phyloP scores from a whole-genome alignment of 1,140 invertebrate genomes.

The Cotesia chilonis region DNA sequence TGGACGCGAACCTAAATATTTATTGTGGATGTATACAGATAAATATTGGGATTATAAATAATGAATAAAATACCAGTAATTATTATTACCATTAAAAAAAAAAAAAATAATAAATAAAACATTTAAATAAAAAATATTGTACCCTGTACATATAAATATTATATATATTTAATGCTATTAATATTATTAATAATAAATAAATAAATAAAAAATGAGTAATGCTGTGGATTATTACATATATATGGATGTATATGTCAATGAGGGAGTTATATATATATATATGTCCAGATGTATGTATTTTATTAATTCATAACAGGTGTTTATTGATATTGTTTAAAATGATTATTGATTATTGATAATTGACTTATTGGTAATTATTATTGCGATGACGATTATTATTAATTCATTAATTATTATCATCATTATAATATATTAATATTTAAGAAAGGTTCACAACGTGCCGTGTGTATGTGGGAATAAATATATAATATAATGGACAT shows the following conservation, averaged over 20 bases:
- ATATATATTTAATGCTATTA: slow-evolving; percentile 58
- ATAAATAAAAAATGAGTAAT: no score
- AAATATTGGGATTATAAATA: slow-evolving; percentile 65
- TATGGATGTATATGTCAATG: slow-evolving; percentile 44
- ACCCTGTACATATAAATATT: slow-evolving; percentile 66
- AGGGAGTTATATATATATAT: slow-evolving; percentile 34
- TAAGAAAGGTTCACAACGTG: slow-evolving; percentile 86
- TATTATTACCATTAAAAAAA: slow-evolving; percentile 55
- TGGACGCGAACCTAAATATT: slow-evolving; percentile 58
- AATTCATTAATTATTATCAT: slow-evolving; percentile 56
- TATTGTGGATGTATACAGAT: slow-evolving; percentile 65
- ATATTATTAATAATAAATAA: slow-evolving; percentile 47
- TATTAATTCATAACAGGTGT: slow-evolving; percentile 56
- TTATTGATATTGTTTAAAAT: slow-evolving; percentile 57
- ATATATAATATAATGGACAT: slow-evolving; percentile 84
- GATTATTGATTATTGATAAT: no score
- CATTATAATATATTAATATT: slow-evolving; percentile 69
- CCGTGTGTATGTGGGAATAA: slow-evolving; percentile 85
- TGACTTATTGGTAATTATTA: slow-evolving; percentile 40
- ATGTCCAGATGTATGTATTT: slow-evolving; percentile 52
- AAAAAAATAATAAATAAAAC: slow-evolving; percentile 19
- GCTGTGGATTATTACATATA: slow-evolving; percentile 31
- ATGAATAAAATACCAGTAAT: background rate
- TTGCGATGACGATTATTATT: slow-evolving; percentile 49
- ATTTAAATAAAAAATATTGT: slow-evolving; percentile 55